Percentiles rank a stretch among this genome's conserved stretches.
Conservation (phyloP, 2,797 vertebrate species). For the Halcyon chelicuti region DNA sequence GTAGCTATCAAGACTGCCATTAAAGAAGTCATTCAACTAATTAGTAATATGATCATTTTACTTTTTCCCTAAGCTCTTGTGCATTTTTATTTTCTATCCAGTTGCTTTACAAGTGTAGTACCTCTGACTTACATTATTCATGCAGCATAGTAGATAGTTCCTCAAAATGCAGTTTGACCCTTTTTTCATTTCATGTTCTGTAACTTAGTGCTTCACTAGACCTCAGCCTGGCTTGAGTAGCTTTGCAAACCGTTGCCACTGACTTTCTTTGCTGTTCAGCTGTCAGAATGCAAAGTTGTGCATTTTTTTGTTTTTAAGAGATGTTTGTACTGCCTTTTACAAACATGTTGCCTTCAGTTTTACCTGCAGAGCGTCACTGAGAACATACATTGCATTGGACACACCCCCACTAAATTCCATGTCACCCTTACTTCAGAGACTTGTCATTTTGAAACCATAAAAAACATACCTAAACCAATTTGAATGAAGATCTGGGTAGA, state of each 20-base stretch:
- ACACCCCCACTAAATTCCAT: background rate
- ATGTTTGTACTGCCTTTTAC: background rate
- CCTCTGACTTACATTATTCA: background rate
- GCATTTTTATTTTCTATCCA: background rate
- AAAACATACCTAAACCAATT: background rate
- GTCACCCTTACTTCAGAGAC: background rate
- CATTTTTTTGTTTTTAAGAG: background rate
- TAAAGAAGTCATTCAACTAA: background rate
- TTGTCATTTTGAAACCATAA: background rate
- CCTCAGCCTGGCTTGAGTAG: background rate
- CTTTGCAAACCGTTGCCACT: background rate
- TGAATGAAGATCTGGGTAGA: background rate
- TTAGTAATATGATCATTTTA: background rate
- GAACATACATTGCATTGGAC: accelerated
- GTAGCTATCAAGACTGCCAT: background rate
- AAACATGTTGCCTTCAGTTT: background rate
- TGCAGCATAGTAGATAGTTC: background rate
- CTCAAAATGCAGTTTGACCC: background rate
- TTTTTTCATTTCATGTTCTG: background rate
- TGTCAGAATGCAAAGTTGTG: background rate
- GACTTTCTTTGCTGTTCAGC: background rate
- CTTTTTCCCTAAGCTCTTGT: background rate
- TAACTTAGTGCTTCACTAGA: background rate
- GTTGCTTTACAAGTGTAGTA: background rate
- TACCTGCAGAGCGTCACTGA: background rate